A percentile compares a stretch with the other conserved stretches of the same genome.
Conservation (phyloP, 92 coral and sea anemone genomes). For the Galaxea fascicularis region DNA sequence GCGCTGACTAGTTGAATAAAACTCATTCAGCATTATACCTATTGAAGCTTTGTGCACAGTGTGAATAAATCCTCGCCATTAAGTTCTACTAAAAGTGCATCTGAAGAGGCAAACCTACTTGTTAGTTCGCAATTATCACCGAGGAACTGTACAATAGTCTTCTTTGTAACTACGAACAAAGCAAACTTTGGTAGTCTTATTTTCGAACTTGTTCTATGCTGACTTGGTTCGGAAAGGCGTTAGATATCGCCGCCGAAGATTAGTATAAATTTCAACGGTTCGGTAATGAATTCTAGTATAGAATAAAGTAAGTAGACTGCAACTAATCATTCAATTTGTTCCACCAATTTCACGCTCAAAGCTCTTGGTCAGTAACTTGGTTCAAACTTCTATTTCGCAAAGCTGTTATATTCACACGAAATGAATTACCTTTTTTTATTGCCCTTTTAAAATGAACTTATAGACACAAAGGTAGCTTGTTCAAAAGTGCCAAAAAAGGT, state of each 20-base stretch:
- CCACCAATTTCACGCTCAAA: no score
- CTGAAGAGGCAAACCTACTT: neutral
- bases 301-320: no score
- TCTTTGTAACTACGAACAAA: conserved; percentile 24
- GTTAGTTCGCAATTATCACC: neutral
- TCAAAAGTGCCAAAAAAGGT: conserved; percentile 23
- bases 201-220: neutral
- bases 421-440: neutral
- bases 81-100: neutral
- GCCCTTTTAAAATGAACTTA: neutral
- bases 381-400: neutral
- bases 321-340: no score
- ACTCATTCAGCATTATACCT: no score
- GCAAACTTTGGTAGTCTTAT: neutral
- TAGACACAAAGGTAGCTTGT: conserved; percentile 17
- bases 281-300: no score
- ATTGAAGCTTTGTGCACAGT: neutral
- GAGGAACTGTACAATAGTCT: conserved; percentile 6
- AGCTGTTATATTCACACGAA: conserved; percentile 49
- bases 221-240: neutral
- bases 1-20: no score
- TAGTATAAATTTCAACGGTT: no score
- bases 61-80: neutral
- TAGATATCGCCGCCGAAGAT: neutral
- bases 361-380: no score